Conservation (phyloP, 2,888 invertebrate genomes). For the Diogma glabrata region DNA sequence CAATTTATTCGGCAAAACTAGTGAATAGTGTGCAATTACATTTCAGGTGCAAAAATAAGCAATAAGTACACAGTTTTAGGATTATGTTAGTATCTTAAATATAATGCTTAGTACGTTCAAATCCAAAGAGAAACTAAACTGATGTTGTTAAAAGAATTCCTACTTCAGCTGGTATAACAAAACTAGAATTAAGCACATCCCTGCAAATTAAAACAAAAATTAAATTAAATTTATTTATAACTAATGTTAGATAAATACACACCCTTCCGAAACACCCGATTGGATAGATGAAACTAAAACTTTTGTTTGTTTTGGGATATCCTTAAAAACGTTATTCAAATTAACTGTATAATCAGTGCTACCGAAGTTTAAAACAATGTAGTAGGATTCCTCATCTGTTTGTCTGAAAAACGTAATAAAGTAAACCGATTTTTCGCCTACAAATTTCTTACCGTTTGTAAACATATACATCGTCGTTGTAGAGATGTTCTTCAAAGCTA, state of each 20-base stretch:
- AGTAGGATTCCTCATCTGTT: neutral
- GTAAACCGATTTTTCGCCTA: no score
- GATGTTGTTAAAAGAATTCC: neutral
- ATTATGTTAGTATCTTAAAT: no score
- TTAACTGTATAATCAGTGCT: neutral
- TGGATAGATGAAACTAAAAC: neutral
- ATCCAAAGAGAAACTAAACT: no score
- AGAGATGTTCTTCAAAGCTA: neutral
- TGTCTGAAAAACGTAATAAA: neutral
- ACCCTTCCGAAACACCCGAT: neutral
- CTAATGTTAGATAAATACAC: no score
- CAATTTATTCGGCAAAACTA: no score
- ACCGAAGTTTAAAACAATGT: slow-evolving; percentile 1
- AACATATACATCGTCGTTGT: neutral
- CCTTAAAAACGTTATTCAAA: neutral
- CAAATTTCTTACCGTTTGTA: neutral
- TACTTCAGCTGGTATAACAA: neutral
- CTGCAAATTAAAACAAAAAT: no score
- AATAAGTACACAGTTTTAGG: no score
- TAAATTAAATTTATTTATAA: no score
- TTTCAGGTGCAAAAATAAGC: no score
- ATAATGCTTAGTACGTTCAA: no score
- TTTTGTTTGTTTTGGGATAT: neutral
- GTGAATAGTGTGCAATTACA: no score
- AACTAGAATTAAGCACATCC: neutral